Evolutionary conservation across 2,888 invertebrate genomes (phyloP), one percentile per base, ranked within the genome.

Genomic region (Drosophila multiciliata): DNA sequence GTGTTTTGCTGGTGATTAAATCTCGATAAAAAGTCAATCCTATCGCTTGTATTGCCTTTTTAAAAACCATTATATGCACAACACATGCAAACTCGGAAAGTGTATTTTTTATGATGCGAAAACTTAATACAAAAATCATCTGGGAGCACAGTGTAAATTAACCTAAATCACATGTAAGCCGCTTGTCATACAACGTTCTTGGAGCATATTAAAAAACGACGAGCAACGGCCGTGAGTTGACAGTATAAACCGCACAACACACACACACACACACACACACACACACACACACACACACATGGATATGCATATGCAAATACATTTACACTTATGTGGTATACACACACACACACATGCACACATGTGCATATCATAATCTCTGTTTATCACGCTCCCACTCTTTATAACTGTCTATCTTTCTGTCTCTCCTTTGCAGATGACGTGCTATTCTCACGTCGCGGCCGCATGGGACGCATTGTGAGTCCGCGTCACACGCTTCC

Each of bases 401-500:
- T 29, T 3, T 2, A 20, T 17, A 57, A 29, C 32, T 52, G 35
- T 33, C 54, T 15, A 23, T 23, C 36, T 42, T 23, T 45, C n/a
- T 57, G n/a, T 53, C 42, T 63, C 64, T 52, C 33, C 26, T 36
- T 74, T 93, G 90, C 90, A 93, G 93, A 93, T 88, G 93, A 93
- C 90, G 93, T 93, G 71, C 90, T 93, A 69, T 92, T 93, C 94
- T 94, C 93, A 83, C 95, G 94, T 66, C 93, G 93, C 91, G 96
- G 95, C 53, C 94, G 97, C 45, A 95, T 96, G 87, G 97, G 97
- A 4, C 94, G 95, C 29, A 93, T 97, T 59, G 94, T 96, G 54
- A 97, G 97, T 78, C 97, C 97, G 1, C 94, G 96, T 58, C 97
- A 98, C 93, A 96, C 97, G 54, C 94, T 97, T 83, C 96, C 97